Percentiles rank a stretch among this genome's conserved stretches.
Evolutionary conservation across 2,888 invertebrate species (phyloP).

Genomic region (Hypomecis punctinalis): DNA sequence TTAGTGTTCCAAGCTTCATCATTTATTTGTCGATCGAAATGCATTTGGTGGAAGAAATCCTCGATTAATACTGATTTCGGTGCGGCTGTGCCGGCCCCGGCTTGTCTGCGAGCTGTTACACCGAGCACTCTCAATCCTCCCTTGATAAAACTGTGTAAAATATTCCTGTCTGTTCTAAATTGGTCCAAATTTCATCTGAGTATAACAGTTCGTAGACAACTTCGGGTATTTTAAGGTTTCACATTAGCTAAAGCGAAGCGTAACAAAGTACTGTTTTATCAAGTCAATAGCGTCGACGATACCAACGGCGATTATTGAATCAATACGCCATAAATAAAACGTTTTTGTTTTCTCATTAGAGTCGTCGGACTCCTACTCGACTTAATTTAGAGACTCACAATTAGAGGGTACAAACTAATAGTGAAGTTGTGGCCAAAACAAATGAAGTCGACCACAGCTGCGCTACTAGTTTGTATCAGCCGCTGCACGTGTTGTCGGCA

Average conservation of each 20-base stretch:
- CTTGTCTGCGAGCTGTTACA: slow-evolving; percentile 24
- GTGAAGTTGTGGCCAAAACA: too few species aligned
- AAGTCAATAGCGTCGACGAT: too few species aligned
- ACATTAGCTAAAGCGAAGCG: slow-evolving; percentile 3
- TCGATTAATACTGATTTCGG: slow-evolving; percentile 34
- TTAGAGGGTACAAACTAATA: too few species aligned
- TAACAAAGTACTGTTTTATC: too few species aligned
- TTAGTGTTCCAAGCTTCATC: slow-evolving; percentile 41
- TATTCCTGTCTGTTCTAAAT: slow-evolving; percentile 17
- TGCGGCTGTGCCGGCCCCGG: slow-evolving; percentile 12
- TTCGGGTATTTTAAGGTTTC: slow-evolving; percentile 7
- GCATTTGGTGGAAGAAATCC: slow-evolving; percentile 40
- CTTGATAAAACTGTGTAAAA: neutral
- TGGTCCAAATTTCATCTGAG: neutral
- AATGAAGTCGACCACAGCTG: too few species aligned
- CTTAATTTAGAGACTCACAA: too few species aligned
- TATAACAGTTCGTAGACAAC: slow-evolving; percentile 22
- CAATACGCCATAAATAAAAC: too few species aligned
- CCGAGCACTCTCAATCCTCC: neutral
- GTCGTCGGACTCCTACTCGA: too few species aligned
- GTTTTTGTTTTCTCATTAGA: too few species aligned
- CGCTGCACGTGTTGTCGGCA: too few species aligned
- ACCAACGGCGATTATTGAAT: too few species aligned
- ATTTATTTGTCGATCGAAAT: slow-evolving; percentile 36
- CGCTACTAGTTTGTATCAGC: too few species aligned